Evolutionary conservation across 2,888 invertebrate genomes (phyloP), one percentile per base, ranked within the genome.

Genomic region (Melikaiella ostensackeni): DNA sequence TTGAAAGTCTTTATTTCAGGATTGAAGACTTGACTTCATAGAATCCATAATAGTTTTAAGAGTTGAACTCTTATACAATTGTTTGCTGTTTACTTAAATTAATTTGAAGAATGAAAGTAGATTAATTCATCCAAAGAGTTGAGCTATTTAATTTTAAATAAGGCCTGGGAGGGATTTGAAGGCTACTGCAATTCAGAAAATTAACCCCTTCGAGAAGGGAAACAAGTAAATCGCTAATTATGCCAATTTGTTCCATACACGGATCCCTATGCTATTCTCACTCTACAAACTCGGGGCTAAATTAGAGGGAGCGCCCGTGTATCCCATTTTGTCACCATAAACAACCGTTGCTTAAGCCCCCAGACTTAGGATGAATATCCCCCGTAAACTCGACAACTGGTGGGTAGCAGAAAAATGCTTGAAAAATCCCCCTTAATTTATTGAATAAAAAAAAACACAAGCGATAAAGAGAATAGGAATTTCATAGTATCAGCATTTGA

Each of bases 321-420:
- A 66, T 46, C 66, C 66, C 46, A 70, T 70, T 70, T 70, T 70
- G 70, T 70, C 70, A 46, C 50, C 42, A 70, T 70, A 70, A 70
- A 50, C 27, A 70, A 70, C 27, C 30, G 27, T 46, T 70, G 13
- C 70, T 46, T 70, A 70, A 70, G 42, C 70, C 70, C 70, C 70
- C 9, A 46, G 70, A 50, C 50, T 70, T 70, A 30, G 24, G 30
- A 70, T 46, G 11, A 9, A 70, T 70, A 70, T 42, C 50, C 46
- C 46, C 27, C 30, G 46, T 70, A 46, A 50, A 50, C 11, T 70
- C 50, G 30, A 42, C 70, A 70, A 70, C 24, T 42, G 24, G 70
- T 30, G 11, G 11, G 35, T n/a, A 21, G 33, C n/a, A 63, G n/a
- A 63, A 63, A 63, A 35, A 35, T n/a, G 35, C n/a, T 35, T 6